Conservation (phyloP, 2,797 vertebrate species). For the Zalophus californianus region DNA sequence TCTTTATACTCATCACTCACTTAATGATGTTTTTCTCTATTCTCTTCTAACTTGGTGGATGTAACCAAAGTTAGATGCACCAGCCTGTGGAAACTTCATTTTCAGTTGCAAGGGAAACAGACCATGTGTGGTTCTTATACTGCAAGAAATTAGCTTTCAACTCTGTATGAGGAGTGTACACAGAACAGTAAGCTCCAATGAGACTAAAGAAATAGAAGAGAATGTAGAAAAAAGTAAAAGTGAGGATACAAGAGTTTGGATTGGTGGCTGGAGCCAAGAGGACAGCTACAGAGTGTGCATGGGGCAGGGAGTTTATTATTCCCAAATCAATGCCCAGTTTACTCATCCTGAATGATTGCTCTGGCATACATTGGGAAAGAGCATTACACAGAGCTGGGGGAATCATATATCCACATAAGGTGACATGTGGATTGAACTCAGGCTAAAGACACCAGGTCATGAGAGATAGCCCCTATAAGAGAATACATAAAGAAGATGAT, state of each 20-base stretch:
- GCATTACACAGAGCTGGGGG: constrained; percentile 62
- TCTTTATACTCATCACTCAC: not conserved
- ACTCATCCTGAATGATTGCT: constrained; percentile 75
- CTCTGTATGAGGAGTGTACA: not conserved
- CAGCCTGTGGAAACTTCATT: not conserved
- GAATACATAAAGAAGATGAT: constrained; percentile 82
- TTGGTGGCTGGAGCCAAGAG: not conserved
- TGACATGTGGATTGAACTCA: constrained; percentile 79
- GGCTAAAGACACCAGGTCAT: constrained; percentile 78
- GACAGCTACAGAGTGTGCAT: not conserved
- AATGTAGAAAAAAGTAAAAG: not conserved
- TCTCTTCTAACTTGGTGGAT: not conserved
- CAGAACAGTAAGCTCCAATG: not conserved
- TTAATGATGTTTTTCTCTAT: not conserved
- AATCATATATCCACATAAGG: constrained; percentile 70
- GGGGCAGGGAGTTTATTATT: constrained; percentile 61
- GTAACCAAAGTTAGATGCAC: not conserved
- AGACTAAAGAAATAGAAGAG: not conserved
- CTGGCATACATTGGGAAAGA: constrained; percentile 58
- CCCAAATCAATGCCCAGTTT: constrained; percentile 77
- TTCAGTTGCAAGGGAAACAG: not conserved
- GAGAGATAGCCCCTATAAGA: constrained; percentile 76
- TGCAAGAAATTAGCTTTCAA: not conserved
- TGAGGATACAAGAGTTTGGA: not conserved
- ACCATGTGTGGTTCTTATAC: not conserved